Evolutionary conservation across 2,888 invertebrate genomes (phyloP).

Genomic region (Netelia inedita): DNA sequence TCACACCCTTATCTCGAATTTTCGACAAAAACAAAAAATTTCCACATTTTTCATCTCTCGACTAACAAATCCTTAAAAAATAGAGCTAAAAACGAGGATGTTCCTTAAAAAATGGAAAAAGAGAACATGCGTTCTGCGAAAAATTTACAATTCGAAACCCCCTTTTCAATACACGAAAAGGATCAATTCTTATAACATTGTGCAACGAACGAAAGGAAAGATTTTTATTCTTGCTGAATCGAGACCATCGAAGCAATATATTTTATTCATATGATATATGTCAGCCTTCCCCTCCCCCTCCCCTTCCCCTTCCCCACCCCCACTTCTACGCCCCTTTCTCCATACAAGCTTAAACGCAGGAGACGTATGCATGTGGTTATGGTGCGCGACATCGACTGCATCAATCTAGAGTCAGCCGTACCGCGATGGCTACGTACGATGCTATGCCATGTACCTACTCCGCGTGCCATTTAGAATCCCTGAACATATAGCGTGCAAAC

Average conservation of each 20-base stretch:
- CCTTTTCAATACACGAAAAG: conserved; percentile 25
- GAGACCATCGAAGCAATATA: conserved; percentile 44
- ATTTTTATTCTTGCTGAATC: conserved; percentile 43
- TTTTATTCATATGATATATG: conserved; percentile 55
- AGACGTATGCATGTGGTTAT: conserved; percentile 10
- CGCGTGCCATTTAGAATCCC: neutral
- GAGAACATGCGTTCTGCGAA: neutral
- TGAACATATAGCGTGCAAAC: neutral
- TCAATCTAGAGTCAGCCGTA: conserved; percentile 11
- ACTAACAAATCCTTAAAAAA: neutral
- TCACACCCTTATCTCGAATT: neutral
- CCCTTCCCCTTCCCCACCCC: neutral
- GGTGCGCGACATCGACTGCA: conserved; percentile 28
- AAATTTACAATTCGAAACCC: neutral
- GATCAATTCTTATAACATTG: neutral
- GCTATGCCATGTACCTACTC: neutral
- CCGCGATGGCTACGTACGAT: neutral
- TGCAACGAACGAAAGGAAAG: conserved; percentile 15
- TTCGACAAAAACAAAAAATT: too few relatives aligned
- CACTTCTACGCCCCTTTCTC: neutral
- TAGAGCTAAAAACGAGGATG: neutral
- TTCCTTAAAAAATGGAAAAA: neutral
- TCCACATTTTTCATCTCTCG: too few relatives aligned
- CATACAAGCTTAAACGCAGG: neutral
- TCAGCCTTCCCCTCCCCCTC: conserved; percentile 23